Percentiles rank a stretch among this genome's conserved stretches.
Evolutionary conservation across 2,888 invertebrate genomes (phyloP).

Genomic region (Andrena bicolor): DNA sequence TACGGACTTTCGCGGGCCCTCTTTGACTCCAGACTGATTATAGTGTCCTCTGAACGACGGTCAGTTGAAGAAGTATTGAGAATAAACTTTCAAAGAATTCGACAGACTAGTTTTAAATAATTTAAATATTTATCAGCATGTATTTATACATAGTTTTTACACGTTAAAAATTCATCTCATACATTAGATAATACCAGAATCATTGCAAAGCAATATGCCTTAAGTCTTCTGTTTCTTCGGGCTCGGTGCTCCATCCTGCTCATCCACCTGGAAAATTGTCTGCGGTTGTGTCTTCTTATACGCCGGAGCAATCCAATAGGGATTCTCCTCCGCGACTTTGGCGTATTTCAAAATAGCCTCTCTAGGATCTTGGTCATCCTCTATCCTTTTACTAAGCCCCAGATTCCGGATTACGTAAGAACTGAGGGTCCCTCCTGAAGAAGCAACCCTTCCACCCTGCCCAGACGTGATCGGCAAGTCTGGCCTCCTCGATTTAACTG

Average conservation of each 20-base stretch:
- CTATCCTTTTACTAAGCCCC: constrained; percentile 95
- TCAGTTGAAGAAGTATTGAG: too few relatives aligned
- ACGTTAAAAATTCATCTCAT: not conserved
- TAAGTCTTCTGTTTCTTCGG: constrained; percentile 86
- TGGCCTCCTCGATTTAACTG: constrained; percentile 92
- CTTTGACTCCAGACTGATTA: too few relatives aligned
- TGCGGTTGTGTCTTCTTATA: constrained; percentile 95
- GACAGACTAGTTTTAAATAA: not conserved
- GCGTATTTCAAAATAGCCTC: constrained; percentile 98
- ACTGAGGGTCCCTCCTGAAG: constrained; percentile 97
- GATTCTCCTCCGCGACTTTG: constrained; percentile 97
- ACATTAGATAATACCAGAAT: too few relatives aligned
- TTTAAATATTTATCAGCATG: not conserved
- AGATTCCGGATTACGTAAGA: constrained; percentile 98
- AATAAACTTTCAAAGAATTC: not conserved
- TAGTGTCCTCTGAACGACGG: too few relatives aligned
- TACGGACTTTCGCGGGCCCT: too few relatives aligned
- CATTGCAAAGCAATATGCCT: constrained; percentile 3
- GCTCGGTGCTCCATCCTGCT: constrained; percentile 86
- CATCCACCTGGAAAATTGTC: constrained; percentile 90
- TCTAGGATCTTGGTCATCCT: constrained; percentile 96
- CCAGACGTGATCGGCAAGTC: constrained; percentile 96
- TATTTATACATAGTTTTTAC: not conserved
- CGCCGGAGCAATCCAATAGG: constrained; percentile 98
- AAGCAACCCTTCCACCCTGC: constrained; percentile 96